These are phyloP conservation scores for Zaprionus camerounensis DNA, from an alignment of 1,140 invertebrate genomes.

Conservation along the genomic window DNA sequence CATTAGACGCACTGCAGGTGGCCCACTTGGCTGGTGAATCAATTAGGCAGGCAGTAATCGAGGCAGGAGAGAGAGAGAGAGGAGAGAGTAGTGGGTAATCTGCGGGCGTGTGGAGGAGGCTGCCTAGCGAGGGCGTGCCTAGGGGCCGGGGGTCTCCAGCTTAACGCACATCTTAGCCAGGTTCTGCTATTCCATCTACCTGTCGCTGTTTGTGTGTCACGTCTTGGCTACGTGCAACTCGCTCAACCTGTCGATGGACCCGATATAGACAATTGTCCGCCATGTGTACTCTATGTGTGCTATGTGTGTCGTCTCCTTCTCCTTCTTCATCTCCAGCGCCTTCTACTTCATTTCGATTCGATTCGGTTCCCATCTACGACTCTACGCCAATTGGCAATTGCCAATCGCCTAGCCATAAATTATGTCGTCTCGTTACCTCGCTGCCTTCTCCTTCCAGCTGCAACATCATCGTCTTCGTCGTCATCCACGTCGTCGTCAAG, in stretches of 20 bases:
- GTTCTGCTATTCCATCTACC: conserved; percentile 26
- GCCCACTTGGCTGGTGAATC: conserved; percentile 57
- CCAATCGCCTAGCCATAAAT: conserved; percentile 69
- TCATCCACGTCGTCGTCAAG: conserved; percentile 48
- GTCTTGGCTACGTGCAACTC: conserved; percentile 52
- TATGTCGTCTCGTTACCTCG: conserved; percentile 58
- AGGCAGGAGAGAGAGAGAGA: conserved; percentile 8
- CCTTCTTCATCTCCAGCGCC: background rate
- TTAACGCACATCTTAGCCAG: conserved; percentile 46
- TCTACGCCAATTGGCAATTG: conserved; percentile 51
- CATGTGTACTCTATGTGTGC: conserved; percentile 11
- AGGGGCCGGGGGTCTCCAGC: conserved; percentile 25
- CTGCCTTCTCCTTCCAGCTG: conserved; percentile 1
- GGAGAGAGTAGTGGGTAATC: background rate
- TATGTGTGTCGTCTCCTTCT: conserved; percentile 61
- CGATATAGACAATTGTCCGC: conserved; percentile 53
- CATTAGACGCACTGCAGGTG: conserved; percentile 53
- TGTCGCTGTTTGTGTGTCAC: conserved; percentile 61
- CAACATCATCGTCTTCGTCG: conserved; percentile 25
- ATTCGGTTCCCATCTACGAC: conserved; percentile 42
- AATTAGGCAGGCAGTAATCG: background rate
- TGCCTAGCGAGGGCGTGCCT: background rate
- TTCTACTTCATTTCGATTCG: background rate
- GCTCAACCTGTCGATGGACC: conserved; percentile 73
- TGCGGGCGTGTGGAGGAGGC: background rate